Base-by-base conservation (phyloP, 2,888 invertebrate genomes). In the Pseudanteris insignis region DNA sequence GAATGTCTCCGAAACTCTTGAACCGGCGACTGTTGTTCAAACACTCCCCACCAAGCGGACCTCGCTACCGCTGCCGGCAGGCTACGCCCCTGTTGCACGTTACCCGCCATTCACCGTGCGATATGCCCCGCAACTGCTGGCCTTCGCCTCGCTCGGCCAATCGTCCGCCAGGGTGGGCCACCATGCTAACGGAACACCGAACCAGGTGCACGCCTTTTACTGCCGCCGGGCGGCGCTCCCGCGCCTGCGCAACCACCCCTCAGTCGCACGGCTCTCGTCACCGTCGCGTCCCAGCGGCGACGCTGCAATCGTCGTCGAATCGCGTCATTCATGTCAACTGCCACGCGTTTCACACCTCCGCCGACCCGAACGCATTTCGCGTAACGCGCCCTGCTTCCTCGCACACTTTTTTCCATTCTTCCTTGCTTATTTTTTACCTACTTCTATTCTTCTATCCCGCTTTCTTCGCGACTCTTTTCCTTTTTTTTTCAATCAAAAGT, bases 11-110 rank as follows among this genome's bases (percentile, higher is more conserved):
- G n/a, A n/a, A n/a, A 71, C 77, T 76, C 78, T 73, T 71, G 70
- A 74, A 71, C 74, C 74, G 70, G 70, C 71, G 70, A 70, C 73
- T 72, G 76, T 78, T 79, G 77, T 78, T 78, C 77, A 78, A 79
- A 78, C 74, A 79, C 33, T 18, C 67, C 76, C 78, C 72, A 70
- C 75, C 63, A 43, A 12, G n/a, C 40, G 26, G 37, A 10, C 18
- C 61, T 37, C 43, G 44, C 57, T 36, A 38, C 51, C 15, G 29
- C 32, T 21, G 24, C 48, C 44, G 38, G 30, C 55, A 33, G 34
- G 46, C 46, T 46, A 37, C 55, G 43, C 54, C 51, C 29, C 21
- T 3, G 11, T 18, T 26, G 15, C 26, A n/a, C n/a, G 2, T 8
- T 6, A 6, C 18, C 18, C 15, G 14, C 46, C 40, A 40, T 50